A percentile compares a stretch with the other conserved stretches of the same genome.
These are phyloP conservation scores for Nudaria mundana DNA, from an alignment of 2,888 invertebrate genomes.

Conservation along the genomic window DNA sequence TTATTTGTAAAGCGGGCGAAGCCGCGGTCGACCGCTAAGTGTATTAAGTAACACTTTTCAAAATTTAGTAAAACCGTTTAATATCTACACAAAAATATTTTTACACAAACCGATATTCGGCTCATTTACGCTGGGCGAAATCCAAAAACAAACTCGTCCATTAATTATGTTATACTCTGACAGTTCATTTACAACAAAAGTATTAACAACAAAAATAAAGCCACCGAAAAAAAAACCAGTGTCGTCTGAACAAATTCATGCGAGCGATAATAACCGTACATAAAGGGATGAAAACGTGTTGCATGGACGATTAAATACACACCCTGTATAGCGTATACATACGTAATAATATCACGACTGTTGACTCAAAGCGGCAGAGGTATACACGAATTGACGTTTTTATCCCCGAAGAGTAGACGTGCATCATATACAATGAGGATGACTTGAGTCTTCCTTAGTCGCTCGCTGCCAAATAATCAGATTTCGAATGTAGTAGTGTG, in stretches of 20 bases:
- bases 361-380: too few relatives aligned
- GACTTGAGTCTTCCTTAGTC: too few relatives aligned
- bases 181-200: constrained; percentile 24
- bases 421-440: too few relatives aligned
- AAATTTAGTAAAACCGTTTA: too few relatives aligned
- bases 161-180: constrained; percentile 28
- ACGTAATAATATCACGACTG: too few relatives aligned
- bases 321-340: not conserved
- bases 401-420: too few relatives aligned
- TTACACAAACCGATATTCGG: constrained; percentile 8
- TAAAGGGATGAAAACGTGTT: constrained; percentile 19
- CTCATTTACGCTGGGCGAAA: constrained; percentile 14
- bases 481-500: too few relatives aligned
- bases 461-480: too few relatives aligned
- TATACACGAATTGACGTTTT: too few relatives aligned
- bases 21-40: too few relatives aligned
- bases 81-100: not conserved
- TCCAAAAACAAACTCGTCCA: constrained; percentile 17
- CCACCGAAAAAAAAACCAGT: constrained; percentile 19
- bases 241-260: constrained; percentile 32
- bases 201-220: constrained; percentile 19
- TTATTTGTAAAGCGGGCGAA: too few relatives aligned
- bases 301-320: constrained; percentile 1
- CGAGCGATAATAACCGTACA: constrained; percentile 26
- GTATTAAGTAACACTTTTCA: too few relatives aligned